Base-by-base conservation (phyloP, 2,797 vertebrate species). In the Ctenochaetus hawaiiensis region DNA sequence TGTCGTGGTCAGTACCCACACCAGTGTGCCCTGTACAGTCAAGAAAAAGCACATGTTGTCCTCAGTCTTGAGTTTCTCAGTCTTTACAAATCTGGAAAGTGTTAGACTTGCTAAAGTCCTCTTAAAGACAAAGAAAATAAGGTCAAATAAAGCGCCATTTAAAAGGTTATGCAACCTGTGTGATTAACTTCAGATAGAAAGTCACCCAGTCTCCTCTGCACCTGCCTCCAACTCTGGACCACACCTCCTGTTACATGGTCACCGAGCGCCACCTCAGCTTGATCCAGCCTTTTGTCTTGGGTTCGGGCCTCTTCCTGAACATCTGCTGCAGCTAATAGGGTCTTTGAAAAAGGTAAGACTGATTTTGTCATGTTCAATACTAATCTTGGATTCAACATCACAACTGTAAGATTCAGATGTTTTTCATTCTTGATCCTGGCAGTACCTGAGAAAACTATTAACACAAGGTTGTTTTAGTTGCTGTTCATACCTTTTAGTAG, bases 211-310 rank as follows among this genome's bases (percentile, higher is more conserved):
- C 80, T 93, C 41, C 73, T 91, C 72, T 95, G 94, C 37, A 96
- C 88, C 13, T 70, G 84, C 61, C 70, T 89, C 96, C 95, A 96
- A 59, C 93, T 89, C 83, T 94, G 92, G 61, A 93, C 87, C 61
- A 96, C 91, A 16, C 92, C 94, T 22, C 92, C 93, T 0, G 94
- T 95, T 74, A 96, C 91, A 76, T 94, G 89, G 60, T 93, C 92
- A 37, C 94, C 92, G 6, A 95, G 91, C 0, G 8, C 69, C 51
- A 34, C 65, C 79, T 94, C 93, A 48, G 91, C 85, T 83, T 93
- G 80, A 76, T 83, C 79, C 69, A 95, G 72, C 14, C 20, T 60
- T 45, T 82, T 67, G 8, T 84, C 59, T n/a, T 65, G 75, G 48
- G 49, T 66, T 26, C 56, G 78, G 18, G 18, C 34, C 30, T 82